Evolutionary conservation across 1,140 invertebrate species (phyloP).

Genomic region (Cotesia typhae): DNA sequence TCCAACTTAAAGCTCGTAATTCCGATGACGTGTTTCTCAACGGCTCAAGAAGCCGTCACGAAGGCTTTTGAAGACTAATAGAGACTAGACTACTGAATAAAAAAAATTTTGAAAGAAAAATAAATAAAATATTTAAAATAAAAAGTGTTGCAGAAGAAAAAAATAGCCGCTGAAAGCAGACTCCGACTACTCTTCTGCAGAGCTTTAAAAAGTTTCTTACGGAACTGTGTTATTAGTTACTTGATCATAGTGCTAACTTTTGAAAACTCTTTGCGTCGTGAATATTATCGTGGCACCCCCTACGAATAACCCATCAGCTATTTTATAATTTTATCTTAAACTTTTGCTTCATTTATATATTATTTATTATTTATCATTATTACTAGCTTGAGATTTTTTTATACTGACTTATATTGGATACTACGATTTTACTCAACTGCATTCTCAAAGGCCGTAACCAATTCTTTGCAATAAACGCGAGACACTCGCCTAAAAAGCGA

Average conservation of each 20-base stretch:
- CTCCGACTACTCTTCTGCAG: neutral
- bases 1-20: conserved; percentile 42
- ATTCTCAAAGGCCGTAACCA: neutral
- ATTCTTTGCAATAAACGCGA: conserved; percentile 7
- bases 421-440: neutral
- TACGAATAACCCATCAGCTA: neutral
- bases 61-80: conserved; percentile 3
- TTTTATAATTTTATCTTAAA: neutral
- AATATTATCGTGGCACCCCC: neutral
- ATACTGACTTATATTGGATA: neutral
- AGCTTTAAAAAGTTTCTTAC: conserved; percentile 35
- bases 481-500: neutral
- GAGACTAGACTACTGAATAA: conserved; percentile 1
- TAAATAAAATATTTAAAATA: conserved; percentile 20
- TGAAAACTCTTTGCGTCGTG: conserved; percentile 7
- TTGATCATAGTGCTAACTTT: conserved; percentile 28
- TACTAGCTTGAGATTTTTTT: neutral
- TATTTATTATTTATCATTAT: conserved; percentile 4
- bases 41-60: conserved; percentile 24
- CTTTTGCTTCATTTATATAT: neutral
- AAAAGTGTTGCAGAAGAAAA: neutral
- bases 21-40: neutral
- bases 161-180: conserved; percentile 9
- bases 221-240: conserved; percentile 36
- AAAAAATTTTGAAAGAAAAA: conserved; percentile 20